Evolutionary conservation across 2,113 vertebrate genomes (phyloP).

Genomic region (Puffinus mauretanicus): DNA sequence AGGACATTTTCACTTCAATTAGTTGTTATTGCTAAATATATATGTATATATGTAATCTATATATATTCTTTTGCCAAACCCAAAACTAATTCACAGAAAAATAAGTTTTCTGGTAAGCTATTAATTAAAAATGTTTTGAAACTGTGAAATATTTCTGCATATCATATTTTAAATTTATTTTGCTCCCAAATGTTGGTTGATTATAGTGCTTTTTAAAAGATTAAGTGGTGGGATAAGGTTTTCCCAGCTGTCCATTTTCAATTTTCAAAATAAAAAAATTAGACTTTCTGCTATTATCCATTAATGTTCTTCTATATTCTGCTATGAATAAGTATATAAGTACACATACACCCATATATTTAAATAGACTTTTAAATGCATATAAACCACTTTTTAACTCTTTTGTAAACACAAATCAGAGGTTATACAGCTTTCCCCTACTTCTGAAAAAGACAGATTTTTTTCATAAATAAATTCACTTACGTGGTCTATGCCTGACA

Average conservation of each 20-base stretch:
- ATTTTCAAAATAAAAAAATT: not conserved
- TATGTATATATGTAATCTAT: not conserved
- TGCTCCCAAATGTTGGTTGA: not conserved
- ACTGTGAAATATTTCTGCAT: not conserved
- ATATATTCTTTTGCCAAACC: not conserved
- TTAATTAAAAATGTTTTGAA: not conserved
- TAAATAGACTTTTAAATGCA: not conserved
- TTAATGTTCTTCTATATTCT: not conserved
- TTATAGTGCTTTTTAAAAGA: not conserved
- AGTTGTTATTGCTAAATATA: not conserved
- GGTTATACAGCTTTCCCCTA: fast-evolving
- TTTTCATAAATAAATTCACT: constrained; percentile 20
- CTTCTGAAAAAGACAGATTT: not conserved
- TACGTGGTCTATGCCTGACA: not conserved
- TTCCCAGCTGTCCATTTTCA: not conserved
- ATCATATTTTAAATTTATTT: not conserved
- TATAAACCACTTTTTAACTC: not conserved
- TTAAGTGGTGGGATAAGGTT: not conserved
- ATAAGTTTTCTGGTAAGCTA: not conserved
- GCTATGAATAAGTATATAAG: not conserved
- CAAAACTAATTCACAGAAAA: not conserved
- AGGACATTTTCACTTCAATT: not conserved
- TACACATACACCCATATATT: fast-evolving
- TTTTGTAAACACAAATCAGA: not conserved
- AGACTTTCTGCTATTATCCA: not conserved